Base-by-base conservation (phyloP, 2,797 vertebrate genomes). In the Protosalanx chinensis region DNA sequence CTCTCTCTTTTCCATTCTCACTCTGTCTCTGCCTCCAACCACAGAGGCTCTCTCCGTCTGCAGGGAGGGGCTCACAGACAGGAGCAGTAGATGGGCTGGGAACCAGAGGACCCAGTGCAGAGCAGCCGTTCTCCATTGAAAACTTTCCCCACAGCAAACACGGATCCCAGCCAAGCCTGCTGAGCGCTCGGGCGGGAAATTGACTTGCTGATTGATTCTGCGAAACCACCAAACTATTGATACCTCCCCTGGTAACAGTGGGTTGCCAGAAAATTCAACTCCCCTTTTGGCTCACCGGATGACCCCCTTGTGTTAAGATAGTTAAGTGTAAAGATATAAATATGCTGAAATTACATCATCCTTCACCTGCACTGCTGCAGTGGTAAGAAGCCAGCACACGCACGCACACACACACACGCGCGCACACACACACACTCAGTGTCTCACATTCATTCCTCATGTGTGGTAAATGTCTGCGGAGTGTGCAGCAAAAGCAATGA, bases 141-240 rank as follows among this genome's bases (percentile, higher is more conserved):
- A 70, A 61, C 57, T 59, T 62, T 70, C 67, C 51, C 63, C 70
- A 51, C 23, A 2, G 51, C 70, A 49, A 58, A 65, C 56, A 51
- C 27, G 70, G 71, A 76, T 72, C 68, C 74, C 70, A 60, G 67
- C 29, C 37, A 37, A 60, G 66, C 58, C 72, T 59, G 56, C 10
- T 6, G 65, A 18, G 68, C 68, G 63, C 68, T 76, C 61, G 68
- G 51, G 68, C 62, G 65, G 77, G 77, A 82, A 72, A 82, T 76
- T 64, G 77, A 64, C 70, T 74, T 35, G 23, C 53, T 57, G 37
- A 68, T 71, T 76, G 67, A 80, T 77, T 72, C 74, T 68, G 65
- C 57, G 35, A 64, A 64, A 76, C 65, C 70, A 71, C 6, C 30
- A 46, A 59, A 77, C 67, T 77, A 58, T 41, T 72, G 71, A 64